Evolutionary conservation across 2,888 invertebrate genomes (phyloP), one percentile per base, ranked within the genome.

Genomic region (Drosophila tanythrix): DNA sequence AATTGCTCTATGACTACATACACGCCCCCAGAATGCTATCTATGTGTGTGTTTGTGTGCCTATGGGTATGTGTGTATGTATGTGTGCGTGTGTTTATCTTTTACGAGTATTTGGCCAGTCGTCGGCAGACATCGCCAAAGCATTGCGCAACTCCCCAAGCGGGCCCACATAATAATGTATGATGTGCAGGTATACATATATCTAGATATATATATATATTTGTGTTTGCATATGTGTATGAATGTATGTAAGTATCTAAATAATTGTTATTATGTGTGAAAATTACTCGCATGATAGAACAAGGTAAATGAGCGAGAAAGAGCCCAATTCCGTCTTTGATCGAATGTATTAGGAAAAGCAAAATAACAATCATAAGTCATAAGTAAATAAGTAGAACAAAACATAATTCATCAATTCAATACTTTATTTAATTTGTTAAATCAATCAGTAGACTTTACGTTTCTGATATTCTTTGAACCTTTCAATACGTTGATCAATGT

Each of bases 1-100:
- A 71, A 71, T 80, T 68, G 33, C 52, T 61, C 58, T 57, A 61
- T 35, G 31, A 55, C 67, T 35, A 25, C 4, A 33, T 15, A 40
- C 55, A 43, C 29, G 56, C 46, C 69, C 15, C 46, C 56, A 36
- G 21, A 18, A 36, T 13, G 25, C 51, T 50, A 40, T 48, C 3
- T 27, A 1, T 48, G 38, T 59, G 36, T 48, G 33, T 46, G 15
- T 8, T 1, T 50, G 27, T 55, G 27, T 25, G 38, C 21, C 8
- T 51, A 27, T 46, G 18, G 53, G 59, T 35, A 13, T 29, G 21
- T 55, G 18, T 40, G 29, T 21, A 13, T 38, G 27, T 33, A 3
- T 48, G 55, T 11, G 7, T 21, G 21, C 1, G 21, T 40, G 55
- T 56, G 35, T 46, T 38, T 63, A 36, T 55, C 59, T 43, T 21